phyloP scores from a whole-genome alignment of 2,888 invertebrate species.

The Cephalotes varians region DNA sequence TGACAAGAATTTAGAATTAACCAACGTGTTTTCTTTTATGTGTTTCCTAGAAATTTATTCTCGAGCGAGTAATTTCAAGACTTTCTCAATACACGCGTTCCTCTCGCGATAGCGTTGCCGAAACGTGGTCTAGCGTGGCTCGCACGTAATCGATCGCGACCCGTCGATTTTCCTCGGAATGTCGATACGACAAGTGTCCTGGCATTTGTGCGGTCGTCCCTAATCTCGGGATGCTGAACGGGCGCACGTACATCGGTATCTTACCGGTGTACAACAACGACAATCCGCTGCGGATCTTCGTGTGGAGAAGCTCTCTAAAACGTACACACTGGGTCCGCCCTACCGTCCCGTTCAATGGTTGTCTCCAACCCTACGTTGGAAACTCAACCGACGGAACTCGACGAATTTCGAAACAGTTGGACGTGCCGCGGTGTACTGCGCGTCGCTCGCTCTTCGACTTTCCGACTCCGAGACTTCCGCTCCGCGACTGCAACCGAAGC shows the following conservation, averaged over 20 bases:
- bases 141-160: slow-evolving; percentile 41
- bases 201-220: slow-evolving; percentile 49
- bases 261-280: slow-evolving; percentile 40
- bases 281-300: slow-evolving; percentile 39
- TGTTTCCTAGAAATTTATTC: background rate
- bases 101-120: background rate
- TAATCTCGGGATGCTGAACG: slow-evolving; percentile 62
- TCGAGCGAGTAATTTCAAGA: background rate
- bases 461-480: slow-evolving; percentile 37
- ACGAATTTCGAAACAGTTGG: slow-evolving; percentile 61
- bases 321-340: slow-evolving; percentile 29
- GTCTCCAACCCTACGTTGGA: slow-evolving; percentile 7
- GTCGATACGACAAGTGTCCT: slow-evolving; percentile 41
- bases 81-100: background rate
- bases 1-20: background rate
- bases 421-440: slow-evolving; percentile 32
- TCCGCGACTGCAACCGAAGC: slow-evolving; percentile 12
- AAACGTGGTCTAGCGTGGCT: background rate
- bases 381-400: slow-evolving; percentile 51
- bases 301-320: slow-evolving; percentile 32
- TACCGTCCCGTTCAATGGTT: slow-evolving; percentile 39
- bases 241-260: slow-evolving; percentile 57
- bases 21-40: background rate
- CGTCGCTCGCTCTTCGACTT: slow-evolving; percentile 34
- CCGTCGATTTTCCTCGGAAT: slow-evolving; percentile 55